Evolutionary conservation across 2,888 invertebrate genomes (phyloP).

Genomic region (Tenthredo livida): DNA sequence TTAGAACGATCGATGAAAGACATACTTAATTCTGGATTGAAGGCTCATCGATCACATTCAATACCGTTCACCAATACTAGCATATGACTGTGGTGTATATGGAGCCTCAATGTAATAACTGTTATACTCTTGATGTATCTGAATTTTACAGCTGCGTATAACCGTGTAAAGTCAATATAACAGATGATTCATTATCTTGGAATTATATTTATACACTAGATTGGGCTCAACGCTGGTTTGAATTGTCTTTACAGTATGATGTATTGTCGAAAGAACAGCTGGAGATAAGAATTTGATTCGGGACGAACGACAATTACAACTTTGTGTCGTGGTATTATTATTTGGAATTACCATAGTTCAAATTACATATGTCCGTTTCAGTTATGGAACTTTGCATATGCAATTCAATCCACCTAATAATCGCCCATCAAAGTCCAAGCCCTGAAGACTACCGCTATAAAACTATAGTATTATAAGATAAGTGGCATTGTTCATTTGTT

Average conservation of each 20-base stretch:
- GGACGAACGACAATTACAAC: background rate
- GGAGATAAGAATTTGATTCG: background rate
- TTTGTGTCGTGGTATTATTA: background rate
- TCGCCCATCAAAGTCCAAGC: background rate
- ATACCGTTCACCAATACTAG: background rate
- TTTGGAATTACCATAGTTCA: background rate
- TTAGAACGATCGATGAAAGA: background rate
- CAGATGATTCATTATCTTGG: background rate
- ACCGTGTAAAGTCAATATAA: background rate
- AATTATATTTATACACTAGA: background rate
- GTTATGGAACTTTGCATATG: background rate
- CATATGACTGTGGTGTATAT: too few species aligned
- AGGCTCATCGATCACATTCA: slow-evolving; percentile 16
- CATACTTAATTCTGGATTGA: background rate
- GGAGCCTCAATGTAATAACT: background rate
- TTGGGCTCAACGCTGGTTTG: background rate
- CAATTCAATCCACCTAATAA: background rate
- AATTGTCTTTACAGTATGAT: background rate
- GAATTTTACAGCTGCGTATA: background rate
- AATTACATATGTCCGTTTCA: background rate
- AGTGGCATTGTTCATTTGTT: slow-evolving; percentile 12
- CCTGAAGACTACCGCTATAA: background rate
- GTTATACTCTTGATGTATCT: background rate
- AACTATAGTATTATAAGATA: background rate
- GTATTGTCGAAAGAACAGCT: background rate